Evolutionary conservation across 2,888 invertebrate species (phyloP).

Genomic region (Aphrophora alni): DNA sequence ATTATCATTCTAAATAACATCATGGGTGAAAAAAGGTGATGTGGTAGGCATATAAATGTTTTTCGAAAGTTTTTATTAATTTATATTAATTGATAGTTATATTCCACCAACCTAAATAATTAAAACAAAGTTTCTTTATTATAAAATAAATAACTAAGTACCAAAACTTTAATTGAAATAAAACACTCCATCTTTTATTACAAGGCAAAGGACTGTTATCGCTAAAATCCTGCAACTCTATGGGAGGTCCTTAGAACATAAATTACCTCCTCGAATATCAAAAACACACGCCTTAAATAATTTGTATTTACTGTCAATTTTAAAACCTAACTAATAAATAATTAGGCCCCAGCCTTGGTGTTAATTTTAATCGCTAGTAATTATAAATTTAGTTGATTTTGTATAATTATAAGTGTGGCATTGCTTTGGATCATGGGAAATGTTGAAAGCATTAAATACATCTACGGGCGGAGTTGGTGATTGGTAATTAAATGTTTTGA

Average conservation of each 20-base stretch:
- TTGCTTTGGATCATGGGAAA: not conserved
- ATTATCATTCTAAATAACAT: too few species aligned
- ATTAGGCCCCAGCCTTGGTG: not conserved
- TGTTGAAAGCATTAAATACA: not conserved
- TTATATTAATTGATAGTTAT: too few species aligned
- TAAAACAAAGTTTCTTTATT: too few species aligned
- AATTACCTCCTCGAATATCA: not conserved
- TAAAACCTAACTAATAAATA: not conserved
- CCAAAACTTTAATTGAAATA: not conserved
- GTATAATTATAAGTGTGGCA: constrained; percentile 1
- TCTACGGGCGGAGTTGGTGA: not conserved
- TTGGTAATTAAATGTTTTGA: not conserved
- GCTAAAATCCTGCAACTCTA: not conserved
- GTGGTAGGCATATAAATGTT: too few species aligned
- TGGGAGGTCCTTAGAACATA: not conserved
- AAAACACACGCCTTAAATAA: not conserved
- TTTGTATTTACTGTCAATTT: not conserved
- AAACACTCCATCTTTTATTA: not conserved
- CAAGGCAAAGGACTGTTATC: not conserved
- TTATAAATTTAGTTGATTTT: not conserved
- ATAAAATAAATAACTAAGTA: too few species aligned
- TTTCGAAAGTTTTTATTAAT: too few species aligned
- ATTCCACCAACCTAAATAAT: too few species aligned
- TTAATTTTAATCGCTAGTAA: not conserved
- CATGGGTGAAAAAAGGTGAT: too few species aligned